Evolutionary conservation across 2,797 vertebrate genomes (phyloP).

Genomic region (Serranus cabrilla): DNA sequence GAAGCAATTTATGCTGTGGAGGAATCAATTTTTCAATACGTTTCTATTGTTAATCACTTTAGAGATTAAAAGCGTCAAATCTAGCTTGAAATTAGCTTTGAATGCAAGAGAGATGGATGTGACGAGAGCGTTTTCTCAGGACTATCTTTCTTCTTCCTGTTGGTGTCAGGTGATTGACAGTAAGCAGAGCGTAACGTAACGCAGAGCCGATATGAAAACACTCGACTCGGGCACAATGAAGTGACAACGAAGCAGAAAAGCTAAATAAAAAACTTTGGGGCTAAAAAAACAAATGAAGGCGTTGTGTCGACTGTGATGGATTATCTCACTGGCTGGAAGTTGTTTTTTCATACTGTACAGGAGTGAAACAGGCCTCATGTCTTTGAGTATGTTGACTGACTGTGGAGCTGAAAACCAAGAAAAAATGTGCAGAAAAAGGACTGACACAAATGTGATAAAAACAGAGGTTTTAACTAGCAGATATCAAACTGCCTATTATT

Average conservation of each 20-base stretch:
- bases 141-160: slow-evolving; percentile 8
- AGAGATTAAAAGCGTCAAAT: slow-evolving; percentile 39
- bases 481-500: slow-evolving; percentile 35
- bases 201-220: slow-evolving; percentile 10
- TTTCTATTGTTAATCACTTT: slow-evolving; percentile 46
- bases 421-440: neutral
- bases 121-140: slow-evolving; percentile 1
- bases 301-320: slow-evolving; percentile 24
- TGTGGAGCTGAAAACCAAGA: slow-evolving; percentile 9
- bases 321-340: slow-evolving; percentile 24
- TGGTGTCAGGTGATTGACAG: slow-evolving; percentile 41
- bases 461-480: neutral
- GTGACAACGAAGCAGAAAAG: slow-evolving; percentile 13
- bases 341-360: slow-evolving; percentile 16
- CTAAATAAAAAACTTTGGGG: neutral
- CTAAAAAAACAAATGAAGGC: slow-evolving; percentile 7
- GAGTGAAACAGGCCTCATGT: slow-evolving; percentile 12
- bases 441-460: neutral
- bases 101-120: slow-evolving; percentile 9
- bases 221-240: slow-evolving; percentile 3
- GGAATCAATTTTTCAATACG: slow-evolving; percentile 28
- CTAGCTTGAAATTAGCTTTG: slow-evolving; percentile 33
- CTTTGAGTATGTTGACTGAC: slow-evolving; percentile 9
- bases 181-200: neutral
- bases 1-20: slow-evolving; percentile 1